Evolutionary conservation across 2,113 vertebrate species (phyloP), one percentile per base, ranked within the genome.

Genomic region (Leuciscus idus): DNA sequence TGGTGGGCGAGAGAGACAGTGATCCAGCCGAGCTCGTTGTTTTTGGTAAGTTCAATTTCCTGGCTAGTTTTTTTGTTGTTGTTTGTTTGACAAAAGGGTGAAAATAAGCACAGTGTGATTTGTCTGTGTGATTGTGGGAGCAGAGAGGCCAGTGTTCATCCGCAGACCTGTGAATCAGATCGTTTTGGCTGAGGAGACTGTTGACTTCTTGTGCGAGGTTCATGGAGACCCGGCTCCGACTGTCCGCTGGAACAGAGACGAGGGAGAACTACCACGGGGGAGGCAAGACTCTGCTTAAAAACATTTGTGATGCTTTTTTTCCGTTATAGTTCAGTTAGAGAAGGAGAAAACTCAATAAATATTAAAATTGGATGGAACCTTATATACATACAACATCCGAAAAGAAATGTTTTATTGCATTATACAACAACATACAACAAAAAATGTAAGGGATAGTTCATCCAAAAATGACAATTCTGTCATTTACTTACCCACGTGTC

Each of bases 1-100:
- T 99, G 98, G 98, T 99, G 26, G 98, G 98, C 61, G 97, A 99
- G 90, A 94, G 97, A 48, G 98, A 99, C 92, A 99, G 98, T 46
- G 98, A 99, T 91, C 97, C 98, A 13, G 98, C 98, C 0, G 98
- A 99, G 90, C 95, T 99, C 66, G 97, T 98, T 43, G 98, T 99
- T 70, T 94, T 99, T 72, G 98, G 98, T 99, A 94, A 93, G 92
- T 66, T 30, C 21, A 11, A 36, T 57, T 61, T 77, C 4, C 1
- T n/a, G 48, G n/a, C 52, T 23, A 7, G 6, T 50, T 64, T 79
- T 61, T 11, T 6, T 6, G 15, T 43, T 43, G 43, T 43, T 43
- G 43, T 43, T 43, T 43, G 17, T 30, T 78, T 61, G 7, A 12
- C 17, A 79, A 55, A 55, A 19, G 15, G 39, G 68, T 62, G 15